Evolutionary conservation across 53 echinoderm and acorn worm species (phyloP), one percentile per base, ranked within the genome.

Genomic region (Holothuria scabra): DNA sequence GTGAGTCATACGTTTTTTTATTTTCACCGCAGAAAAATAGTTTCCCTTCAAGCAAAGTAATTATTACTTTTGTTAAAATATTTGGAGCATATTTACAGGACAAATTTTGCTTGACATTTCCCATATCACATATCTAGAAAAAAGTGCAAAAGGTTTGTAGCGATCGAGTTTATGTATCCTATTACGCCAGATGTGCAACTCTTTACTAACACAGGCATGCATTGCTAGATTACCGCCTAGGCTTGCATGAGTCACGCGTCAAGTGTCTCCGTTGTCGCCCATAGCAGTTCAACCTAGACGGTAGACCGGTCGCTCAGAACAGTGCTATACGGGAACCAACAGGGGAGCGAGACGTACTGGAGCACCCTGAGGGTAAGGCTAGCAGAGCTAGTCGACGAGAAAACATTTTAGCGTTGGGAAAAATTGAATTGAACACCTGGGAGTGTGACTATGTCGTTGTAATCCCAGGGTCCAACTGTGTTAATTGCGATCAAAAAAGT

Each of bases 311-410:
- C 21, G 35, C 67, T 67, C 37, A 24, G 72, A 24, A 41, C 35
- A 16, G 72, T 72, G 10, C 24, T 48, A 52, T 52, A 24, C 46
- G 72, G 41, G 72, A 44, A 22, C 72, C 72, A 72, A 72, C 72
- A 72, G 72, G 72, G 72, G 72, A 46, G 72, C 72, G 72, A 46
- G 72, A 72, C 72, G 72, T 48, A 72, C 24, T 48, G n/a, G 72
- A 72, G 72, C 37, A 72, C 72, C 72, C 72, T 44, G 28, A 72
- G 72, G 71, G 72, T n/a, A 24, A 19, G 46, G 20, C 65, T 46
- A 24, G 52, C 52, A 18, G 48, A 72, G 46, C 44, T 9, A 48
- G 44, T 65, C 28, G 14, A 65, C 28, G 16, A 65, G 72, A 44
- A 72, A 72, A 72, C 37, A 21, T 67, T 67, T 21, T 67, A 25